Base-by-base conservation (phyloP, 2,888 invertebrate species). In the Lochmaea crataegi region DNA sequence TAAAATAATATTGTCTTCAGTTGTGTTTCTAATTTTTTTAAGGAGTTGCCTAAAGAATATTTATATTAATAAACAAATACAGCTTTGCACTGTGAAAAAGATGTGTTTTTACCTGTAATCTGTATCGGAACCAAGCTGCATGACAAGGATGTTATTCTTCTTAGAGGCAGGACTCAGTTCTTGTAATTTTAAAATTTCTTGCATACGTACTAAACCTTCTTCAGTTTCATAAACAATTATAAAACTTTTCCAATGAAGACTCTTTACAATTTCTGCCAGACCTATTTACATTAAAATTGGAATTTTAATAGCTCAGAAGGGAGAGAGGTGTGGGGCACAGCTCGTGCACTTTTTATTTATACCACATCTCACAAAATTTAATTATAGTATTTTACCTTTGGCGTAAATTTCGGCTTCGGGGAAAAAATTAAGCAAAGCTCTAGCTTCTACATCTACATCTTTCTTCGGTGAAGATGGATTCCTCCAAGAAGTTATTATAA, bases 161-260 rank as follows among this genome's bases (percentile, higher is more conserved):
- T 75, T 77, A 12, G 71, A 75, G 0, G 74, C 75, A 51, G 76
- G 73, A 65, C 78, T 68, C 42, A 77, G 77, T 38, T 78, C 75
- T 64, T 83, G 82, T 22, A 83, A 51, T 84, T 95, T 93, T 72
- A 97, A 87, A 68, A 96, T 90, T 83, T 94, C 94, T 83, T 95
- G 95, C 16, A 96, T 86, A 75, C 94, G 90, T 63, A 93, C 88
- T 66, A 96, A 87, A 83, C 95, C 93, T 72, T 93, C 92, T 74
- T 93, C 90, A 68, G 90, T 90, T 83, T 96, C 94, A 81, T 96
- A 96, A 18, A 96, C 87, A 65, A 95, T 90, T 1, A 94, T 92
- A 83, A 94, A 95, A 75, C 90, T 90, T 69, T 90, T 90, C 95
- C 95, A 96, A 72, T 91, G 88, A 87, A 93, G 90, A 71, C 91